Evolutionary conservation across 1,140 invertebrate genomes (phyloP), one percentile per base, ranked within the genome.

Genomic region (Thereuonema tuberculata): DNA sequence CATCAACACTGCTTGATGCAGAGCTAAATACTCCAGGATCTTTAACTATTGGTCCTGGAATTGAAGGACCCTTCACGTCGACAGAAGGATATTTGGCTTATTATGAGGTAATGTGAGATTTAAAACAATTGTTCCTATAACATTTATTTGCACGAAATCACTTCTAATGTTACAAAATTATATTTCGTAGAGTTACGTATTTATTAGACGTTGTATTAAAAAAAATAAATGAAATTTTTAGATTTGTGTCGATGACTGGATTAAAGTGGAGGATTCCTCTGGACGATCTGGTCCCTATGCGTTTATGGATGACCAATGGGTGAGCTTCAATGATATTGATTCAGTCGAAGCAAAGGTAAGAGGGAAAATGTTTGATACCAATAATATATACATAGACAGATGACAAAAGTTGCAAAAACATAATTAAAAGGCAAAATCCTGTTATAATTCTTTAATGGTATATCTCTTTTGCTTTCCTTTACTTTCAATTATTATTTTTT

Each of bases 61-160:
- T 85, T 62, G 85, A 91, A 72, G 91, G 90, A 21, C 87, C 90
- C 60, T 87, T 86, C 2, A 94, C 91, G 0, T 79, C 86, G 66
- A 90, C 93, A 74, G 90, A 92, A 67, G 91, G 91, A 65, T 95
- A 93, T 67, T 77, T 95, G 58, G 87, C 90, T 29, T 94, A 93
- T 71, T 93, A 93, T 68, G 91, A 94, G 80, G 89, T 93, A 67
- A 61, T 65, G n/a, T 43, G n/a, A n/a, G n/a, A n/a, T n/a, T n/a
- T n/a, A n/a, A n/a, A n/a, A n/a, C n/a, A n/a, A n/a, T n/a, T n/a
- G n/a, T n/a, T n/a, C n/a, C n/a, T n/a, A n/a, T n/a, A n/a, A n/a
- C n/a, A n/a, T n/a, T n/a, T n/a, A n/a, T n/a, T n/a, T n/a, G n/a
- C n/a, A n/a, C n/a, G n/a, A n/a, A n/a, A n/a, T n/a, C n/a, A n/a